phyloP scores from a whole-genome alignment of 2,797 vertebrate species.

The Simalia tracyae region DNA sequence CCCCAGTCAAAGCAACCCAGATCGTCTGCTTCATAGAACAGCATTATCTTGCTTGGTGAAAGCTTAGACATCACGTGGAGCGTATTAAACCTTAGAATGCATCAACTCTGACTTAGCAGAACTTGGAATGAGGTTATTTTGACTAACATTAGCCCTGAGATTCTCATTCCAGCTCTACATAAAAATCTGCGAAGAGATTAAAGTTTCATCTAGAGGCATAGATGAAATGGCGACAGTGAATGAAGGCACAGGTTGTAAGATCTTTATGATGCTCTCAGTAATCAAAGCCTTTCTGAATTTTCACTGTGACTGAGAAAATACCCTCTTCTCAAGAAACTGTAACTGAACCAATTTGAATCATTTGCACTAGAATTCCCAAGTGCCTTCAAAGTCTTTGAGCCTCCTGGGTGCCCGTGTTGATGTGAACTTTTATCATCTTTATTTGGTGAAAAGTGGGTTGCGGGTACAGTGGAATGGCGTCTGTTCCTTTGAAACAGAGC shows the following conservation, averaged over 20 bases:
- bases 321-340: neutral
- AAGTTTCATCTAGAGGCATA: neutral
- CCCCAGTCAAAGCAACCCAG: neutral
- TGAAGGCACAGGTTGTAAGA: constrained; percentile 2
- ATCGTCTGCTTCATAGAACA: neutral
- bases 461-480: constrained; percentile 41
- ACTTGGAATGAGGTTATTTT: neutral
- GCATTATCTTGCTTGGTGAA: neutral
- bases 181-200: neutral
- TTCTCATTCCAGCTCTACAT: fast-evolving
- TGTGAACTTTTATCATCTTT: constrained; percentile 27
- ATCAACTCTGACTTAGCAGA: neutral
- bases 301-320: constrained; percentile 23
- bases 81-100: neutral
- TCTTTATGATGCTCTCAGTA: constrained; percentile 16
- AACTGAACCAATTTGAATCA: constrained; percentile 47
- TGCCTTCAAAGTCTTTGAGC: neutral
- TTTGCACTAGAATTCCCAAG: neutral
- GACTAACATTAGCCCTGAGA: neutral
- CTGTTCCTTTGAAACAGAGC: neutral
- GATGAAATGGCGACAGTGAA: constrained; percentile 19
- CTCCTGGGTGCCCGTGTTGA: constrained; percentile 22
- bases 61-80: neutral
- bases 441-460: constrained; percentile 52
- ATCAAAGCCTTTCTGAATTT: constrained; percentile 33